Percentiles rank a stretch among this genome's conserved stretches.
Conservation (phyloP, 2,888 invertebrate genomes). For the Girardia tigrina region DNA sequence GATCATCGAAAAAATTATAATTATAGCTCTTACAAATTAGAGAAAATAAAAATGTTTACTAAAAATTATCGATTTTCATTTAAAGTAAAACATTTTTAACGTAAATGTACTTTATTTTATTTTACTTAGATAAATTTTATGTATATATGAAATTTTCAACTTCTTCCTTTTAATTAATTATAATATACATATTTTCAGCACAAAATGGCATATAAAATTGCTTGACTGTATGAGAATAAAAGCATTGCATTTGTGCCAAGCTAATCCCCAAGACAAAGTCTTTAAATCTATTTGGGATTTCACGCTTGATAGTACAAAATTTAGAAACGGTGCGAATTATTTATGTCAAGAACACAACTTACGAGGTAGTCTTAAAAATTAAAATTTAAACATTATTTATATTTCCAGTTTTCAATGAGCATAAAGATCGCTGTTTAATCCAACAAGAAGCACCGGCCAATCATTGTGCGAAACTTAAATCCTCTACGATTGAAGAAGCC, state of each 20-base stretch:
- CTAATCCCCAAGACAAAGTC: neutral
- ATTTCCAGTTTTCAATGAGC: neutral
- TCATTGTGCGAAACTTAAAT: conserved; percentile 1
- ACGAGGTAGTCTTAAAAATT: neutral
- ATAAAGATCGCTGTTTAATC: neutral
- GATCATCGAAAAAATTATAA: too few species aligned
- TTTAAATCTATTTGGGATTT: neutral
- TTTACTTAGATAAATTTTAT: too few species aligned
- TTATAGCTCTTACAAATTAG: too few species aligned
- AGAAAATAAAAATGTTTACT: too few species aligned
- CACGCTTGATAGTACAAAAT: neutral
- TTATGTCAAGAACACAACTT: neutral
- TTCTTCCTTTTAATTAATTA: too few species aligned
- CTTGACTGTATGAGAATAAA: neutral
- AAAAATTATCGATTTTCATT: too few species aligned
- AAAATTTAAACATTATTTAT: neutral
- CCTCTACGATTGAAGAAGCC: neutral
- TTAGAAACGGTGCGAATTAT: neutral
- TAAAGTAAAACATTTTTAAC: too few species aligned
- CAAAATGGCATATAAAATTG: neutral
- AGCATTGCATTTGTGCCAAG: neutral
- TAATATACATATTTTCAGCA: too few species aligned
- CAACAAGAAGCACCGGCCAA: neutral
- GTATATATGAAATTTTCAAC: too few species aligned
- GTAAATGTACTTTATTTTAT: too few species aligned